Evolutionary conservation across 2,113 vertebrate species (phyloP).

Genomic region (Ptilonorhynchus violaceus): DNA sequence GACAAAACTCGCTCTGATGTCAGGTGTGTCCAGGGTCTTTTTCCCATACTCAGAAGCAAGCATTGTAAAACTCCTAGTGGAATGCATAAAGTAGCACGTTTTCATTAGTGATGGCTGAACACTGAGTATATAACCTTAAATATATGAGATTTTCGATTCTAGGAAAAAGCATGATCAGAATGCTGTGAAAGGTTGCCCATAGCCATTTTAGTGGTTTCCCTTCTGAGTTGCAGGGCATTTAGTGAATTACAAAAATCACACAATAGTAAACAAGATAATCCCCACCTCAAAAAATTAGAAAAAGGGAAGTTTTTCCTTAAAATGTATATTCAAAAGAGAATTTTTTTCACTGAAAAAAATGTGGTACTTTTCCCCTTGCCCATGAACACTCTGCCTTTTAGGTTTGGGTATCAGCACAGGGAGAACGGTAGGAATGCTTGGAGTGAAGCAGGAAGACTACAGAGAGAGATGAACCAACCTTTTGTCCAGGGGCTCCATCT

Average conservation of each 20-base stretch:
- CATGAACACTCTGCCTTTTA: background rate
- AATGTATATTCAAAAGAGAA: background rate
- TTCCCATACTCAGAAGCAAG: background rate
- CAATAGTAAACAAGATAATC: background rate
- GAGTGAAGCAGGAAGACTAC: background rate
- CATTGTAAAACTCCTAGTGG: background rate
- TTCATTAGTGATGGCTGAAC: background rate
- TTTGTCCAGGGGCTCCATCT: slow-evolving; percentile 84
- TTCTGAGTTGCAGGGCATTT: background rate
- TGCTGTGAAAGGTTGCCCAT: background rate
- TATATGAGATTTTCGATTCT: background rate
- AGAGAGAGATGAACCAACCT: slow-evolving; percentile 67
- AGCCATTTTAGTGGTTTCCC: background rate
- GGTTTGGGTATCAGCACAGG: background rate
- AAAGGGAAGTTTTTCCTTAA: background rate
- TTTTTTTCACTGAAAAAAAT: background rate
- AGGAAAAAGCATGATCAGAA: background rate
- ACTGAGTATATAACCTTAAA: background rate
- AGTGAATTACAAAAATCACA: background rate
- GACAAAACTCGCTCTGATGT: background rate
- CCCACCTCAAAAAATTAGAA: background rate
- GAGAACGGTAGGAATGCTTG: background rate
- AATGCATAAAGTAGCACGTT: background rate
- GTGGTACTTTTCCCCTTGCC: background rate
- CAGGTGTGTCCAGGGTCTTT: background rate